Conservation (phyloP, 2,113 vertebrate species). For the Andinoacara biseriatus region DNA sequence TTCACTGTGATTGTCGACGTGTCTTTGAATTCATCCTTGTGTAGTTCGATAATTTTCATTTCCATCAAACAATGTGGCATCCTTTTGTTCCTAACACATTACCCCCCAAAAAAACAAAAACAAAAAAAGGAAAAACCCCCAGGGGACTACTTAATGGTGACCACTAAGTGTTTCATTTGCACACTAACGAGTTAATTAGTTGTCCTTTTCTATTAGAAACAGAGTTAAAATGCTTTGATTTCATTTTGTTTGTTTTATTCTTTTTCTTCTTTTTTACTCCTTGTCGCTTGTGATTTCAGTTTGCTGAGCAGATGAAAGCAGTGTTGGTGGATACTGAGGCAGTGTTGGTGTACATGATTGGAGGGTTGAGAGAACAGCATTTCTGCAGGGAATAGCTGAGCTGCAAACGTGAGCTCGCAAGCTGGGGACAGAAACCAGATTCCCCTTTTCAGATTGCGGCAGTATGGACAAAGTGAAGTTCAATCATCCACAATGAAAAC, state of each 20-base stretch:
- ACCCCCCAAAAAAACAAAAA: too few relatives aligned
- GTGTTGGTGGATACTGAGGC: not conserved
- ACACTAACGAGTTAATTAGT: not conserved
- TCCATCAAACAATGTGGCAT: too few relatives aligned
- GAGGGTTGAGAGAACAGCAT: not conserved
- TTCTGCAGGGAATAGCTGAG: not conserved
- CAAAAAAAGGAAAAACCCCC: not conserved
- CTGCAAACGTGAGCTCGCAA: slow-evolving; percentile 19
- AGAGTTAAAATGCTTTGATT: not conserved
- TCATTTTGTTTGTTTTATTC: not conserved
- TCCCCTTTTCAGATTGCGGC: slow-evolving; percentile 9
- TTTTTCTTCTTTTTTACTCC: not conserved
- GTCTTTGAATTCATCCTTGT: too few relatives aligned
- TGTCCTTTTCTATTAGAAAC: not conserved
- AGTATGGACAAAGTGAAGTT: slow-evolving; percentile 19
- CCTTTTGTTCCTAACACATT: too few relatives aligned
- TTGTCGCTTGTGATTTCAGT: not conserved
- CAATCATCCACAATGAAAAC: slow-evolving; percentile 36
- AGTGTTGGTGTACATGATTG: not conserved
- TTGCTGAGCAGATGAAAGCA: slow-evolving; percentile 10
- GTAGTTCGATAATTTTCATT: too few relatives aligned
- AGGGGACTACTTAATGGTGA: too few relatives aligned
- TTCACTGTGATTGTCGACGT: too few relatives aligned
- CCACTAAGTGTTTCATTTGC: not conserved
- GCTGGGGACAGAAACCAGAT: slow-evolving; percentile 9